Evolutionary conservation across 2,113 vertebrate species (phyloP), one percentile per base, ranked within the genome.

Genomic region (Neodontobutis hainanensis): DNA sequence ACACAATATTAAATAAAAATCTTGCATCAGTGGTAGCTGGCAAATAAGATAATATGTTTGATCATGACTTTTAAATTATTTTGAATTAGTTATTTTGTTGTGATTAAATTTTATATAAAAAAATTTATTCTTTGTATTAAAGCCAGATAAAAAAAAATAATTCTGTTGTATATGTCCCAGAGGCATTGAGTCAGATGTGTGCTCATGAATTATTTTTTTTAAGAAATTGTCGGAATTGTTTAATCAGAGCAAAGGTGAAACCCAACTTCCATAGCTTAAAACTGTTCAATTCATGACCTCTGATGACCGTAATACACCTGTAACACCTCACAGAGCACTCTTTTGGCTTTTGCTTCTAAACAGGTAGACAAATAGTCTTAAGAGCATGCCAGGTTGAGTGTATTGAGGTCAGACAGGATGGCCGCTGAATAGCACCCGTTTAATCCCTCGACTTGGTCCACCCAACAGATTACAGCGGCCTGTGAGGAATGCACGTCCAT

Each of bases 381-480:
- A 72, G 73, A 53, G 59, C 14, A 4, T 6, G 61, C 63, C 55
- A 63, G 70, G 83, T 85, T 77, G 77, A 79, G 61, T 68, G 52
- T 65, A 80, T 73, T 77, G 34, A 81, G 83, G 78, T 83, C 84
- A 87, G 85, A 86, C 82, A 73, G 85, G 78, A 81, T 67, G 63
- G 59, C 62, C 27, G 38, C 72, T 38, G 58, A 78, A 77, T 45
- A 73, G 36, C 71, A 61, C 56, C 65, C 50, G 0, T 81, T 81
- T 85, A 88, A 90, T 89, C 85, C 78, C 56, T 68, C 69, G 85
- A 83, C 78, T 81, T 68, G 74, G 74, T 71, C 81, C 71, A 81
- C 77, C 80, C 74, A 58, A 63, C 76, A 85, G 84, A 87, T 89
- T 87, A 89, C 60, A 65, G 32, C 62, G 73, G 73, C 67, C 77